Percentiles rank a stretch among this genome's conserved stretches.
phyloP scores from a whole-genome alignment of 2,888 invertebrate species.

The Nephrotoma flavescens region DNA sequence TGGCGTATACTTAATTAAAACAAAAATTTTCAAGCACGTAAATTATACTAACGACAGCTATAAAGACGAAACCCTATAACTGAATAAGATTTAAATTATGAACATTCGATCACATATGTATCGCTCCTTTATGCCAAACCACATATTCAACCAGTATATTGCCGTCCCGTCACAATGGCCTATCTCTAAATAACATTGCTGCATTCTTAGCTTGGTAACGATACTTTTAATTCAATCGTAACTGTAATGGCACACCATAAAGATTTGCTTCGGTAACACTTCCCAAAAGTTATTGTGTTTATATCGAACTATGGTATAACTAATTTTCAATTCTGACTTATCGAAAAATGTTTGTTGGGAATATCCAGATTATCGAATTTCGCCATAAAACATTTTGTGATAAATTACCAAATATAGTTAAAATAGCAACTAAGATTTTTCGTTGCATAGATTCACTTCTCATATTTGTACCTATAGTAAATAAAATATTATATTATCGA shows the following conservation, averaged over 20 bases:
- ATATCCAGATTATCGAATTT: too few species aligned
- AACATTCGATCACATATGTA: background rate
- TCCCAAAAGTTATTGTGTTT: slow-evolving; percentile 41
- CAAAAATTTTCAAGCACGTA: too few species aligned
- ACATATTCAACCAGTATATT: background rate
- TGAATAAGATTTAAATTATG: background rate
- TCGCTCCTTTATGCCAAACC: background rate
- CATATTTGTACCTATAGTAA: too few species aligned
- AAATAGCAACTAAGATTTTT: too few species aligned
- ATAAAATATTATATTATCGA: too few species aligned
- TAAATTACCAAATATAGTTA: too few species aligned
- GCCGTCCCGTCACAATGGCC: background rate
- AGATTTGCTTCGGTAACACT: slow-evolving; percentile 37
- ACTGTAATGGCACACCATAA: background rate
- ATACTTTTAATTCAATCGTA: background rate
- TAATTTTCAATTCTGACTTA: background rate
- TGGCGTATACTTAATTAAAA: too few species aligned
- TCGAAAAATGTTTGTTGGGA: too few species aligned
- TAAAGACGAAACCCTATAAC: too few species aligned
- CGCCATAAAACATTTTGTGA: too few species aligned
- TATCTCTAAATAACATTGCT: background rate
- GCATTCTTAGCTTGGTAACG: background rate
- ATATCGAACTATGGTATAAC: slow-evolving; percentile 23
- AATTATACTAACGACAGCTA: background rate
- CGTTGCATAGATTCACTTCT: too few species aligned